These are phyloP conservation scores for Lethrus apterus DNA, from an alignment of 1,140 invertebrate genomes.

Conservation along the genomic window DNA sequence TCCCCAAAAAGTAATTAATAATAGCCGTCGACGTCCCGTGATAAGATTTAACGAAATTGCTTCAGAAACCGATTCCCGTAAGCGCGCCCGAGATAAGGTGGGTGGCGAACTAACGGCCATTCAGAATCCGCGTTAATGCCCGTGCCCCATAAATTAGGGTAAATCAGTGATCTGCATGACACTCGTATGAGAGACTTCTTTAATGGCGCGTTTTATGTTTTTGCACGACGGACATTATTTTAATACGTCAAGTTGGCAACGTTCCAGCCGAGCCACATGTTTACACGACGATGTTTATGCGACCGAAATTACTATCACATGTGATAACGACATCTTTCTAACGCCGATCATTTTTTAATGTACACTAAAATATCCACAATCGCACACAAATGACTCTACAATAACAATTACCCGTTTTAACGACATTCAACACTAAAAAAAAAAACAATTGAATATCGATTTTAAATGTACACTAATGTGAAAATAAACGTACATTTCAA, in stretches of 20 bases:
- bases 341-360: no score
- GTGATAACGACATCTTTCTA: conserved; percentile 25
- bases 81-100: conserved; percentile 5
- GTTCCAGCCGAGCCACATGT: conserved; percentile 36
- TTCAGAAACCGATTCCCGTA: conserved; percentile 10
- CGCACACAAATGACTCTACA: no score
- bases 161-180: conserved; percentile 19
- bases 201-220: conserved; percentile 43
- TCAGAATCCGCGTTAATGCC: conserved; percentile 12
- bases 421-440: no score
- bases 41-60: conserved; percentile 8
- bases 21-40: conserved; percentile 8
- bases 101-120: conserved; percentile 13
- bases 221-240: conserved; percentile 42
- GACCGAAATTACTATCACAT: conserved; percentile 26
- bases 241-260: conserved; percentile 38
- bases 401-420: no score
- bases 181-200: conserved; percentile 36
- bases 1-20: conserved; percentile 7
- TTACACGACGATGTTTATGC: conserved; percentile 27
- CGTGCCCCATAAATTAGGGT: conserved; percentile 21
- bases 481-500: no score
- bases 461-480: no score
- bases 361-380: no score
- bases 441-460: no score